Evolutionary conservation across 2,888 invertebrate species (phyloP).

Genomic region (Leucophenga maculata): DNA sequence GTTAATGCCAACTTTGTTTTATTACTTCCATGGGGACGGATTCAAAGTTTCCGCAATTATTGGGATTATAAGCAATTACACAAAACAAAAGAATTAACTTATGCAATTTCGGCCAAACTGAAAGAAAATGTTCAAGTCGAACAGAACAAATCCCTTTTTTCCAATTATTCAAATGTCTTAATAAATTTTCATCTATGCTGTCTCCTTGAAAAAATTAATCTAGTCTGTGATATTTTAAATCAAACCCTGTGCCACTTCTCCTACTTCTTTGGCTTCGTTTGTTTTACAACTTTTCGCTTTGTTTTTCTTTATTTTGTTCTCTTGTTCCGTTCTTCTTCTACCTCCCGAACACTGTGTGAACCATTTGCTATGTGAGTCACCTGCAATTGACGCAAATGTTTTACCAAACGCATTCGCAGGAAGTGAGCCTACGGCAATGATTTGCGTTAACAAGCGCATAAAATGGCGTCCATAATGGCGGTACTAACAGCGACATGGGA

Average conservation of each 20-base stretch:
- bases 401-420: not conserved
- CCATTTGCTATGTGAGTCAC: conserved; percentile 55
- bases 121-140: no score
- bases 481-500: not conserved
- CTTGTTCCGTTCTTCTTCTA: not conserved
- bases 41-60: no score
- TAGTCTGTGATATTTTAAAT: no score
- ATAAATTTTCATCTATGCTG: no score
- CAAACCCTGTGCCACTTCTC: not conserved
- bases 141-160: no score
- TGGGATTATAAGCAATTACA: no score
- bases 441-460: conserved; percentile 24
- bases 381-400: conserved; percentile 55
- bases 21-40: no score
- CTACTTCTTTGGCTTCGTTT: not conserved
- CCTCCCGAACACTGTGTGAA: conserved; percentile 38
- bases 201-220: no score
- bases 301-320: not conserved
- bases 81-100: no score
- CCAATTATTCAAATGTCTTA: no score
- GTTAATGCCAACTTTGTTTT: conserved; percentile 45
- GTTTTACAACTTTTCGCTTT: not conserved
- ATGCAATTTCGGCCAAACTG: no score
- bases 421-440: conserved; percentile 13
- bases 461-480: conserved; percentile 6